Base-by-base conservation (phyloP, 2,888 invertebrate genomes). In the Alsophila aescularia region DNA sequence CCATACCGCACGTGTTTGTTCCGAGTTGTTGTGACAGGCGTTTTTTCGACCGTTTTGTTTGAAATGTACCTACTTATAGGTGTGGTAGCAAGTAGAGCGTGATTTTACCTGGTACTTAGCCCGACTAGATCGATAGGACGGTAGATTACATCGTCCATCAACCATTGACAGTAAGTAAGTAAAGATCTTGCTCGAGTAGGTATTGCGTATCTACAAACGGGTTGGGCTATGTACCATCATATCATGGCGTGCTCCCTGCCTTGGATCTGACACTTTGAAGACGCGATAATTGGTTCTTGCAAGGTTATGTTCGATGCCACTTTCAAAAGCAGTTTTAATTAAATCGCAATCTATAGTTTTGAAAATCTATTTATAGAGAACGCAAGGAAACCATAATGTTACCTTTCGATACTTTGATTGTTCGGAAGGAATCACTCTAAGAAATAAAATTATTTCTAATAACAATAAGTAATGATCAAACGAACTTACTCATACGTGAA, bases 291-390 rank as follows among this genome's bases (percentile, higher is more conserved):
- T 64, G 44, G 57, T 24, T 51, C 18, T 37, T 24, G 34, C 62
- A 60, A 64, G 64, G 59, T 51, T 51, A 44, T 29, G 12, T 50
- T 34, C 29, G 48, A 63, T 52, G 56, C 53, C 37, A 54, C 64
- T 59, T 62, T 60, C 60, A 60, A 60, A 59, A 52, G 37, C 34
- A 29, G 36, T 50, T 44, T 44, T 42, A 61, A 49, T 62, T 44
- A 40, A 43, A 59, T 59, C 16, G 55, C 60, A 55, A 61, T 58
- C 60, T 62, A 58, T 60, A 37, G 8, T 16, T 18, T 5, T 45
- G 52, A 61, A 45, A 43, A 34, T 4, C 9, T 8, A 32, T 18
- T 12, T n/a, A 12, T 29, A 29, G 21, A 29, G n/a, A n/a, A 29
- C 10, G 29, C 24, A 5, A n/a, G n/a, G n/a, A n/a, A n/a, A n/a